Conservation (phyloP, 2,888 invertebrate genomes). For the Netelia virgata region DNA sequence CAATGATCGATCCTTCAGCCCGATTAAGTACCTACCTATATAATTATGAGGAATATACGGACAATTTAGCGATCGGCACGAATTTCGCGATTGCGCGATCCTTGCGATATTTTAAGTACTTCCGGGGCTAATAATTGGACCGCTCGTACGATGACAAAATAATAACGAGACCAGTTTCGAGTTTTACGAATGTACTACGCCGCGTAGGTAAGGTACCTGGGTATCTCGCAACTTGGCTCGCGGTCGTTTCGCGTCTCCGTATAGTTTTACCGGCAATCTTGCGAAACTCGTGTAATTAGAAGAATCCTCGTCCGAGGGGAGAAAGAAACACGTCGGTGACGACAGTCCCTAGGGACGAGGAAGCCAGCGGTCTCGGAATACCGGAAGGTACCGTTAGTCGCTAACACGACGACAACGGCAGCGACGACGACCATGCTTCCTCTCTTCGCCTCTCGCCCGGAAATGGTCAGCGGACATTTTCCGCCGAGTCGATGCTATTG, state of each 20-base stretch:
- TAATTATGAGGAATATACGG: neutral
- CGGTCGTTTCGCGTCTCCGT: neutral
- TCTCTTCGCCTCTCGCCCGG: constrained; percentile 52
- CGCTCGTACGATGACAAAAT: neutral
- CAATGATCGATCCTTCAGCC: neutral
- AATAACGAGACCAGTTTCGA: constrained; percentile 42
- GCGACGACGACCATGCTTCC: constrained; percentile 32
- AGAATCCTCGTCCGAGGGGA: constrained; percentile 26
- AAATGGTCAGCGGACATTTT: constrained; percentile 57
- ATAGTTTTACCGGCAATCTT: constrained; percentile 9
- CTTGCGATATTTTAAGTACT: constrained; percentile 5
- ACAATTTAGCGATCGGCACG: neutral
- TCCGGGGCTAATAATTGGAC: neutral
- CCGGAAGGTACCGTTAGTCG: constrained; percentile 66
- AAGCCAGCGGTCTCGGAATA: constrained; percentile 53
- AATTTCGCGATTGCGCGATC: neutral
- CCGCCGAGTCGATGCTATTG: constrained; percentile 27
- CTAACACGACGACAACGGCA: constrained; percentile 61
- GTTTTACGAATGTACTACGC: neutral
- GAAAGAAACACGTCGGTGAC: neutral
- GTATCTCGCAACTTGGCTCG: neutral
- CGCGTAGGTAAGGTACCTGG: no score
- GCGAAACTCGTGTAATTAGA: constrained; percentile 43
- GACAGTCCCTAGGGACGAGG: constrained; percentile 25
- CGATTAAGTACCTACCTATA: neutral